Conservation (phyloP, 2,888 invertebrate species). For the Adelphocoris suturalis region DNA sequence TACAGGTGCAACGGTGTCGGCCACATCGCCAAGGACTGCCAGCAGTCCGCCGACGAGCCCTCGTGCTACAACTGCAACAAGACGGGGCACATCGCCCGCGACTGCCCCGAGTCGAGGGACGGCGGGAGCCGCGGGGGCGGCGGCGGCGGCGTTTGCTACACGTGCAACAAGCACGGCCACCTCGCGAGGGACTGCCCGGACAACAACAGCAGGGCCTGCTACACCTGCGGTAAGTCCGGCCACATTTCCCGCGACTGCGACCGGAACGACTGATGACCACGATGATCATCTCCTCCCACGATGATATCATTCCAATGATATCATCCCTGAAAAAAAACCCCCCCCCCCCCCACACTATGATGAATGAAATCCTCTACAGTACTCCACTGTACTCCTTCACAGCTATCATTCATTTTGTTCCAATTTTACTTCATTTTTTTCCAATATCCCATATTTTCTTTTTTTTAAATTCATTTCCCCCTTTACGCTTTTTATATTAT, state of each 20-base stretch:
- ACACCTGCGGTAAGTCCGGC: constrained; percentile 94
- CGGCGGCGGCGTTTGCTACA: constrained; percentile 84
- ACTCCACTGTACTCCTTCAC: not conserved
- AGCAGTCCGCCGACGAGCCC: constrained; percentile 81
- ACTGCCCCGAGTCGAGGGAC: constrained; percentile 80
- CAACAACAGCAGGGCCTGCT: constrained; percentile 87
- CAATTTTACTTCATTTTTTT: not conserved
- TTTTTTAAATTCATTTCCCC: not conserved
- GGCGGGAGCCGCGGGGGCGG: constrained; percentile 81
- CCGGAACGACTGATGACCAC: constrained; percentile 75
- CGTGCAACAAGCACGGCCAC: constrained; percentile 87
- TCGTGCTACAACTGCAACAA: constrained; percentile 84
- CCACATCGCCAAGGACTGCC: constrained; percentile 95
- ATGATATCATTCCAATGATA: not conserved
- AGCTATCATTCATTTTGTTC: constrained; percentile 14
- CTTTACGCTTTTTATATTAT: constrained; percentile 43
- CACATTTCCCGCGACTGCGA: constrained; percentile 94
- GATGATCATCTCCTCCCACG: not conserved
- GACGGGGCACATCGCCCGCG: constrained; percentile 86
- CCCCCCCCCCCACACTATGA: not conserved
- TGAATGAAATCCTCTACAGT: constrained; percentile 35
- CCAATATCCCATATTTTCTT: not conserved
- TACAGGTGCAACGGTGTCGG: constrained; percentile 92
- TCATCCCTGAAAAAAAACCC: constrained; percentile 2
- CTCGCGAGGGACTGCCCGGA: constrained; percentile 83